Conservation (phyloP, 2,888 invertebrate species). For the Drosophila neotestacea region DNA sequence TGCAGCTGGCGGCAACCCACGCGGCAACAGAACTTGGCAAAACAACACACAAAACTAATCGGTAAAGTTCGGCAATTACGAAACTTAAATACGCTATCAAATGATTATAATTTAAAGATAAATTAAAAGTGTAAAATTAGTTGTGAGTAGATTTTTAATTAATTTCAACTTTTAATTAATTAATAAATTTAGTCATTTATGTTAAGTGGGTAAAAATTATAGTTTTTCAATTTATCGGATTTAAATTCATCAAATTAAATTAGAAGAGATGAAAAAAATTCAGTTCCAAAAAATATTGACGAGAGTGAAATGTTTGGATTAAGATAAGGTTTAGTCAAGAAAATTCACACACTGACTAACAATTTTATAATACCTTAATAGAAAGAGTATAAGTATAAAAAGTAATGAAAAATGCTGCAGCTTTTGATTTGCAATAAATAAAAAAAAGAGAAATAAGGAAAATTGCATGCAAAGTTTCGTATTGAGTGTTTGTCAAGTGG, state of each 20-base stretch:
- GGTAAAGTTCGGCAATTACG: neutral
- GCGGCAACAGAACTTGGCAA: slow-evolving; percentile 45
- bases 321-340: no score
- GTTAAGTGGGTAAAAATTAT: no score
- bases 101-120: neutral
- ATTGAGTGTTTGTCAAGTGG: slow-evolving; percentile 76
- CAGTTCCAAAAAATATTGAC: no score
- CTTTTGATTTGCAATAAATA: slow-evolving; percentile 48
- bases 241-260: no score
- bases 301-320: no score
- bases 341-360: no score
- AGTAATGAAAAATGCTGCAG: slow-evolving; percentile 22
- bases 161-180: neutral
- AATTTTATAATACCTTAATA: neutral
- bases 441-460: slow-evolving; percentile 24
- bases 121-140: neutral
- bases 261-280: no score
- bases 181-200: no score
- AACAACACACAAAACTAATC: slow-evolving; percentile 10
- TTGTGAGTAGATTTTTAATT: neutral
- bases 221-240: no score
- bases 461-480: slow-evolving; percentile 37
- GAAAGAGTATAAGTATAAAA: slow-evolving; percentile 17
- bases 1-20: slow-evolving; percentile 54
- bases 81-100: neutral